These are phyloP conservation scores for Plebejus anna DNA, from an alignment of 2,888 invertebrate species.

Conservation along the genomic window DNA sequence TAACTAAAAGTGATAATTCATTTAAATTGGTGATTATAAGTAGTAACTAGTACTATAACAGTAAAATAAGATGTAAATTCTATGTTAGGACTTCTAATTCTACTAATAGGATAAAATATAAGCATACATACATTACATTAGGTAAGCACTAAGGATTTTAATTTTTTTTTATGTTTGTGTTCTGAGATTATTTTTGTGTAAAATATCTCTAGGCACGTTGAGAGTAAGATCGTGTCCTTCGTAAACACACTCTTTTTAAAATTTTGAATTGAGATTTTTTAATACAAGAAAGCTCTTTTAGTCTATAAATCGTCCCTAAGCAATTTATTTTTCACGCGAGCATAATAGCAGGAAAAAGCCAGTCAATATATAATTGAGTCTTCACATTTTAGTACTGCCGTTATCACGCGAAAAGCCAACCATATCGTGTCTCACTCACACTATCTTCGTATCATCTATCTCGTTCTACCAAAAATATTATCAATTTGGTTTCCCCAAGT, in stretches of 20 bases:
- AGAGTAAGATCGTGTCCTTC: neutral
- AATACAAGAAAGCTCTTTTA: neutral
- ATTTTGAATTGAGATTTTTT: neutral
- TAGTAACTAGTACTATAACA: neutral
- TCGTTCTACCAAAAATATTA: constrained; percentile 8
- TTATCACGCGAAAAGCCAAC: constrained; percentile 10
- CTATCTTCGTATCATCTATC: constrained; percentile 6
- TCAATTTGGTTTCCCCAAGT: constrained; percentile 6
- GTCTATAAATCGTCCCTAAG: neutral
- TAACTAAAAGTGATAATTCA: constrained; percentile 7
- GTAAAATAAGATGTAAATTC: neutral
- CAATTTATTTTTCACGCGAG: constrained; percentile 4
- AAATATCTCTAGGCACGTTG: no score
- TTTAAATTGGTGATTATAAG: constrained; percentile 12
- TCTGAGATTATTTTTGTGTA: no score
- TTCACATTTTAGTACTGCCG: constrained; percentile 18
- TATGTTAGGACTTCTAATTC: neutral
- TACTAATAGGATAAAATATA: neutral
- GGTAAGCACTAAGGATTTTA: no score
- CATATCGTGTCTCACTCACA: constrained; percentile 18
- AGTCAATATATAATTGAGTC: constrained; percentile 12
- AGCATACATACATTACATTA: no score
- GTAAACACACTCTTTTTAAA: neutral
- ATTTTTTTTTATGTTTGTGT: no score
- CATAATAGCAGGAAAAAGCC: constrained; percentile 12